Base-by-base conservation (phyloP, 30 jellyfish, hydroid and myxozoan species). In the Aurelia coerulea region DNA sequence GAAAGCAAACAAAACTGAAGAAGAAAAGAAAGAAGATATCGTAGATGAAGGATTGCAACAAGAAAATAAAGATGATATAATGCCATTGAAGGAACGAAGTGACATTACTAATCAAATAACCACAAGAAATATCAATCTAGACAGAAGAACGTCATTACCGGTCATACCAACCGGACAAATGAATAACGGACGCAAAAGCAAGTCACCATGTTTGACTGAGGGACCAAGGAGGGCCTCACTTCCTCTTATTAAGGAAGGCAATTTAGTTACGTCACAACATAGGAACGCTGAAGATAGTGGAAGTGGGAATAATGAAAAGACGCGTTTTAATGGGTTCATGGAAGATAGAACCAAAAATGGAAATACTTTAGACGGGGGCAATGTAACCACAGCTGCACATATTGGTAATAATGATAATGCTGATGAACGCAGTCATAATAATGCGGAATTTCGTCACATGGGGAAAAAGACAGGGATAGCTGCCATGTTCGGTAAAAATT, bases 111-210 rank as follows among this genome's bases (percentile, higher is more conserved):
- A 10, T 67, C 18, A 34, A n/a, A 9, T 0, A 19, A 8, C 52
- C 8, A 37, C 46, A 65, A 64, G 59, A 29, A 19, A 39, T 2
- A 37, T 8, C 8, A 63, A 2, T 3, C 53, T 6, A 15, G 59
- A 62, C 59, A 46, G 78, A 41, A 79, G 4, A 29, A n/a, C 46
- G 9, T 63, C 89, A 17, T 65, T 79, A 13, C 89, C 89, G 19
- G 39, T 51, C 14, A 34, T 79, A 14, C 32, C 72, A 37, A 31
- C 70, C 18, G 34, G 23, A 67, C 42, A 31, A 67, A 1, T 23
- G 78, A 17, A 19, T n/a, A 34, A 32, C 12, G 42, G 78, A 32
- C 53, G 51, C 10, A 67, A 67, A 0, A 35, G 53, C 78, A 67
- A n/a, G 42, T 19, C 53, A 23, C 29, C 60, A 10, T 9, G 12